A percentile compares a stretch with the other conserved stretches of the same genome.
Evolutionary conservation across 2,113 vertebrate genomes (phyloP).

Genomic region (Spea multiplicata): DNA sequence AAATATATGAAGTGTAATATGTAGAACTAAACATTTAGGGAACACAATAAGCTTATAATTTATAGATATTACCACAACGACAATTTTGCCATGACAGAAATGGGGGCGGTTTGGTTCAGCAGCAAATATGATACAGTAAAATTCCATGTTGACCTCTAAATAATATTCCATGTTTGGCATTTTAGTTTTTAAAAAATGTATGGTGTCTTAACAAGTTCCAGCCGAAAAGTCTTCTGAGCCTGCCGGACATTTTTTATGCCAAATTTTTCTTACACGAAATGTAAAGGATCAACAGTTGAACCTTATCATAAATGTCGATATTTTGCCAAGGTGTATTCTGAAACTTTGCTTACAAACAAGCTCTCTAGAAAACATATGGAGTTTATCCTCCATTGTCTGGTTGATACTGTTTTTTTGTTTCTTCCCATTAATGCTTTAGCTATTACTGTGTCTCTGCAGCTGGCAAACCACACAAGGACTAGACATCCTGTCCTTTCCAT

Average conservation of each 20-base stretch:
- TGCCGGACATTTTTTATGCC: conserved; percentile 22
- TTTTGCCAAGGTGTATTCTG: not conserved
- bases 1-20: too few relatives aligned
- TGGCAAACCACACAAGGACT: conserved; percentile 19
- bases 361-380: conserved; percentile 18
- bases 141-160: too few relatives aligned
- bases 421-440: not conserved
- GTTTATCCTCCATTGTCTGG: conserved; percentile 4
- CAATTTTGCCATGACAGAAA: too few relatives aligned
- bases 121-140: too few relatives aligned
- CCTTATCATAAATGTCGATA: conserved; percentile 4
- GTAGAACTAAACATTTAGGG: too few relatives aligned
- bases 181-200: conserved; percentile 5
- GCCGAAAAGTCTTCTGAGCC: conserved; percentile 4
- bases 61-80: too few relatives aligned
- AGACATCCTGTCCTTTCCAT: conserved; percentile 22
- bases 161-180: too few relatives aligned
- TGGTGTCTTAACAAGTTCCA: conserved; percentile 25
- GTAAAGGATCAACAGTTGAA: conserved; percentile 32
- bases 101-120: too few relatives aligned
- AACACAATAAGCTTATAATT: too few relatives aligned
- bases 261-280: conserved; percentile 30
- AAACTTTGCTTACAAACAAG: conserved; percentile 27
- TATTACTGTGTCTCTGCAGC: conserved; percentile 8
- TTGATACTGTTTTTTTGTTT: conserved; percentile 1